Base-by-base conservation (phyloP, 2,888 invertebrate species). In the Hyposoter dolosus region DNA sequence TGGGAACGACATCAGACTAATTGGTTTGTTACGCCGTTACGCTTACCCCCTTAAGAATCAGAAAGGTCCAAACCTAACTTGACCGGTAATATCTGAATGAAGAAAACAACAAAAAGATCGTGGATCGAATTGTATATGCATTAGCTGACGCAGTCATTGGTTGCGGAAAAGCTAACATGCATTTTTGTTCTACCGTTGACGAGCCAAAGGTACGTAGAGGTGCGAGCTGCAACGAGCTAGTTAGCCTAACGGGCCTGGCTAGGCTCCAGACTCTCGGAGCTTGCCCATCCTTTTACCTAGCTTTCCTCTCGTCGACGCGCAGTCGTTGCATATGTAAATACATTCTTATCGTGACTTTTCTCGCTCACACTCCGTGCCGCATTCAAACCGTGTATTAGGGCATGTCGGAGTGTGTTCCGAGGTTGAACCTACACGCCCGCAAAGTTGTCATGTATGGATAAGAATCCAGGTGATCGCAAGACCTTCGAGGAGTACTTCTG, bases 211-310 rank as follows among this genome's bases (percentile, higher is more conserved):
- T 78, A 45, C 63, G 80, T 75, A 75, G 50, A 82, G 85, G 87
- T 85, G 85, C 87, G 85, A 17, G 32, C 79, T 86, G 89, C 88
- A 88, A 88, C 88, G 90, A 91, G 90, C 90, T 91, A 91, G 92
- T 92, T 92, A 91, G 91, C 90, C 91, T 92, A 92, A 92, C 92
- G 90, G 90, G 83, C 85, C 91, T 92, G 91, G 92, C 92, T 79
- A 74, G 81, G 82, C 88, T 92, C 92, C 91, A 92, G 88, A 84
- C 80, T 84, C 66, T 53, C 23, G 43, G 32, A 32, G 19, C 47
- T 71, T 77, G 32, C 66, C 82, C n/a, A 69, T 72, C 66, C 19
- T 60, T 56, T 35, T 28, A 32, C 68, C 32, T 32, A 7, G 50
- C 75, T 53, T 60, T 47, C 56, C 72, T 76, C 50, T 69, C 63